Evolutionary conservation across 2,888 invertebrate genomes (phyloP).

Genomic region (Trichopoda pennipes): DNA sequence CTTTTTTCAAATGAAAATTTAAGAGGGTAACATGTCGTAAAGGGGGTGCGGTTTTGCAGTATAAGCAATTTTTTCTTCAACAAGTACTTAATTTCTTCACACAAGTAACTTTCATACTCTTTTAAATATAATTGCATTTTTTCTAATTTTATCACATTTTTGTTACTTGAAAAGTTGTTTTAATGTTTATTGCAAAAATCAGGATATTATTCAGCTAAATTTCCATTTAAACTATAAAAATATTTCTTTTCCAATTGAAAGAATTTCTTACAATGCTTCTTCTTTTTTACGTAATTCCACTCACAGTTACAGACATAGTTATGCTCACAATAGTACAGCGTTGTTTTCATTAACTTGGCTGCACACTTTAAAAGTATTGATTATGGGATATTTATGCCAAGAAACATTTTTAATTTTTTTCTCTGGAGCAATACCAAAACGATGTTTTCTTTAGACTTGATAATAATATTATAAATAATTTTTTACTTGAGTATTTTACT

Average conservation of each 20-base stretch:
- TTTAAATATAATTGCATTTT: background rate
- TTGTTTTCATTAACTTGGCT: conserved; percentile 7
- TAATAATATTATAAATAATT: no score
- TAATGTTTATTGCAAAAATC: conserved; percentile 3
- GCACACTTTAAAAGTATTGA: background rate
- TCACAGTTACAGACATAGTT: no score
- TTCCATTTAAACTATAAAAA: conserved; percentile 31
- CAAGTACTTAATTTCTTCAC: conserved; percentile 33
- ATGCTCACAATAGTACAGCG: conserved; percentile 43
- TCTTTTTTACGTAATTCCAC: background rate
- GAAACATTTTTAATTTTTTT: no score
- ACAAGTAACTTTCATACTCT: background rate
- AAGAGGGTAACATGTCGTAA: conserved; percentile 34
- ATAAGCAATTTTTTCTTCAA: conserved; percentile 34
- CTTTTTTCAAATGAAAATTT: conserved; percentile 34
- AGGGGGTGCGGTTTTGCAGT: conserved; percentile 53
- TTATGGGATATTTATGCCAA: no score
- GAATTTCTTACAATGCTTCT: conserved; percentile 44
- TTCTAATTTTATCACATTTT: conserved; percentile 47
- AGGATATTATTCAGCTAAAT: conserved; percentile 9
- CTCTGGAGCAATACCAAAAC: no score
- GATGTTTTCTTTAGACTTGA: no score
- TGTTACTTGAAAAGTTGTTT: background rate
- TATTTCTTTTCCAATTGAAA: conserved; percentile 54
- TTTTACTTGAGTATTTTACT: no score